These are phyloP conservation scores for Chymomyza fuscimana DNA, from an alignment of 2,888 invertebrate species.

Conservation along the genomic window DNA sequence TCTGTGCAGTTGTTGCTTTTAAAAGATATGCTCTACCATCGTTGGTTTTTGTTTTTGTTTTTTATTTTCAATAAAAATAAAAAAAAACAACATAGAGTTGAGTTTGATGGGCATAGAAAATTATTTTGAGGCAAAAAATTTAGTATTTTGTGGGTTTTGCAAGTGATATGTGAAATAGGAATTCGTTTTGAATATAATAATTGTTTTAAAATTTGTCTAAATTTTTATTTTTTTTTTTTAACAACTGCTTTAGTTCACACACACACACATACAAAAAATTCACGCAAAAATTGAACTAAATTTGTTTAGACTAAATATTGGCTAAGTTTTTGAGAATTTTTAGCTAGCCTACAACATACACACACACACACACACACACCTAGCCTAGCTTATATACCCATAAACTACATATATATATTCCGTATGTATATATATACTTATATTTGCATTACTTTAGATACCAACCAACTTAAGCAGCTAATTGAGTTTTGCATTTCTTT, in stretches of 20 bases:
- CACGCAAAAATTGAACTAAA: slow-evolving; percentile 7
- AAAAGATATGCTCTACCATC: slow-evolving; percentile 57
- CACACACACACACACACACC: no score
- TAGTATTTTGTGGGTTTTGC: slow-evolving; percentile 5
- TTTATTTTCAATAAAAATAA: slow-evolving; percentile 5
- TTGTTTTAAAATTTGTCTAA: slow-evolving; percentile 16
- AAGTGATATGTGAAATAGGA: slow-evolving; percentile 46
- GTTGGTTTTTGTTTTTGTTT: slow-evolving; percentile 54
- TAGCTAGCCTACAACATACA: background rate
- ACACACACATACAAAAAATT: background rate
- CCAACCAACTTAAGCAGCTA: slow-evolving; percentile 50
- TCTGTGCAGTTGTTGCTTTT: slow-evolving; percentile 14
- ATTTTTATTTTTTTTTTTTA: background rate
- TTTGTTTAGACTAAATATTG: background rate
- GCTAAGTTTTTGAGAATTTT: background rate
- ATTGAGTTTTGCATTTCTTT: slow-evolving; percentile 53
- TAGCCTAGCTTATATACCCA: no score
- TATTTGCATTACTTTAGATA: background rate
- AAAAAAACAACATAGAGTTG: background rate
- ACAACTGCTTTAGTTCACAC: no score
- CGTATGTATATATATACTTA: no score
- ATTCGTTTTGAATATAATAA: slow-evolving; percentile 14
- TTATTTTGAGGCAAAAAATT: slow-evolving; percentile 17
- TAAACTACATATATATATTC: no score
- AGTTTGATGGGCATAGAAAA: slow-evolving; percentile 24